Conservation (phyloP, 2,888 invertebrate species). For the Pharmacophagus antenor region DNA sequence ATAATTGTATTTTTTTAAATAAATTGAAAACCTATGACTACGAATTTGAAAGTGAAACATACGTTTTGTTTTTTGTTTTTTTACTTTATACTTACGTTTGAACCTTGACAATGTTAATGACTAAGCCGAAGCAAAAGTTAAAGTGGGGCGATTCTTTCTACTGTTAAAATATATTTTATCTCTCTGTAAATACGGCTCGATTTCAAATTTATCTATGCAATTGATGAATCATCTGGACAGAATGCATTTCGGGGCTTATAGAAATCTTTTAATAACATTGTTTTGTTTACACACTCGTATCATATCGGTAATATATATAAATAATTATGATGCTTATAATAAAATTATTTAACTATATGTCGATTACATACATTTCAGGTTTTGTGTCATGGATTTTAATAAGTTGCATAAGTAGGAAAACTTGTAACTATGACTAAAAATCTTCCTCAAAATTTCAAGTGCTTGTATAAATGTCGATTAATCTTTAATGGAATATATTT, state of each 20-base stretch:
- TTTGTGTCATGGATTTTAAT: too few species aligned
- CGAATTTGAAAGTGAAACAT: not conserved
- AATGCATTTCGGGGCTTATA: conserved; percentile 30
- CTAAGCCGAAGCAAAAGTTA: conserved; percentile 36
- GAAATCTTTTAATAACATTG: conserved; percentile 2
- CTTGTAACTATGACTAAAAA: too few species aligned
- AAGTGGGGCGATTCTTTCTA: conserved; percentile 35
- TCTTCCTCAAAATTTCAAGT: too few species aligned
- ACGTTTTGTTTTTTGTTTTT: conserved; percentile 11
- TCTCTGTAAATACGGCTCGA: conserved; percentile 26
- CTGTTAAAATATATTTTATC: conserved; percentile 34
- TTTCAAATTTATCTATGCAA: conserved; percentile 19
- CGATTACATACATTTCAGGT: not conserved
- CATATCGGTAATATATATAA: not conserved
- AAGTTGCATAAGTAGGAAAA: too few species aligned
- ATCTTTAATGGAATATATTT: too few species aligned
- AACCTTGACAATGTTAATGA: conserved; percentile 33
- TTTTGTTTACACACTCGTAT: not conserved
- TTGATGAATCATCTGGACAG: conserved; percentile 43
- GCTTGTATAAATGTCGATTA: too few species aligned
- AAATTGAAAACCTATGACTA: not conserved
- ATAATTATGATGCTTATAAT: not conserved
- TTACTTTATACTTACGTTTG: conserved; percentile 12
- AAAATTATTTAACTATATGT: not conserved
- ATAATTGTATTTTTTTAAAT: conserved; percentile 1